Conservation (phyloP, 2,888 invertebrate species). For the Andricus quercusramuli region DNA sequence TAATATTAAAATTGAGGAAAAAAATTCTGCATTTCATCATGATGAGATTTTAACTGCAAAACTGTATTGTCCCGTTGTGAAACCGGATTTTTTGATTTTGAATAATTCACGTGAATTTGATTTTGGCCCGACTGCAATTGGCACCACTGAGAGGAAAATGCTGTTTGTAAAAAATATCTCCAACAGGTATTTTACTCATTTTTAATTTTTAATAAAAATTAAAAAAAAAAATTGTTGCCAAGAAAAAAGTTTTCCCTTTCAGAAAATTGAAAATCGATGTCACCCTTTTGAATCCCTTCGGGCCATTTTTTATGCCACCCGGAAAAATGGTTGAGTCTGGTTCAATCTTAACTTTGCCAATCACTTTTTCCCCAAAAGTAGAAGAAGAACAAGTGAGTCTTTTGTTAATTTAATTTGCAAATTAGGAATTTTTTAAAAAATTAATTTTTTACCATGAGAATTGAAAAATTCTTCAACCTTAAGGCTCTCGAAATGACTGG, state of each 20-base stretch:
- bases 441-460: no score
- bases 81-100: conserved; percentile 40
- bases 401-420: no score
- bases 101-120: conserved; percentile 28
- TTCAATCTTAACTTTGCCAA: conserved; percentile 49
- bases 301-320: conserved; percentile 52
- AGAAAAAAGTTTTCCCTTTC: background rate
- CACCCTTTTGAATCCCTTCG: conserved; percentile 47
- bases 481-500: no score
- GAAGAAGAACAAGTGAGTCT: background rate
- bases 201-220: background rate
- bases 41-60: conserved; percentile 3
- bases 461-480: no score
- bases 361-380: conserved; percentile 47
- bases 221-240: background rate
- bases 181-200: background rate
- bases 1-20: background rate
- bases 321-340: conserved; percentile 53
- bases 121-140: conserved; percentile 31
- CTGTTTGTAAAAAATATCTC: conserved; percentile 51
- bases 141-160: conserved; percentile 35
- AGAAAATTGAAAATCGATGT: background rate
- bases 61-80: conserved; percentile 36
- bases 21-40: background rate
- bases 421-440: no score